Conservation (phyloP, 2,797 vertebrate species). For the Sciurus vulgaris region DNA sequence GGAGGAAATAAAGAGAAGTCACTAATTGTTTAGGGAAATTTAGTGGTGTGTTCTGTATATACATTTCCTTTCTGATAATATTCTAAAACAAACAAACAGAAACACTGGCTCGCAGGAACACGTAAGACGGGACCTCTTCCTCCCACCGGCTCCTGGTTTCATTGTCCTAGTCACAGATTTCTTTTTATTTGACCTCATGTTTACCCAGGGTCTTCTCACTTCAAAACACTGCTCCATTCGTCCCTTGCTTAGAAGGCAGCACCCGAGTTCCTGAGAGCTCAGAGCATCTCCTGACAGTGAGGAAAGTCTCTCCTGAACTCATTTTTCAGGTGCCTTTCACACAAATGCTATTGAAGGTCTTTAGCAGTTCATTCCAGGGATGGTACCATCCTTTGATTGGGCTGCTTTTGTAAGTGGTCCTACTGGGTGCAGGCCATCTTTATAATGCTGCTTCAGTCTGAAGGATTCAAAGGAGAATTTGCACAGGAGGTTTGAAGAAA, state of each 20-base stretch:
- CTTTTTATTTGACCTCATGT: constrained; percentile 56
- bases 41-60: not conserved
- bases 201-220: constrained; percentile 52
- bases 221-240: constrained; percentile 16
- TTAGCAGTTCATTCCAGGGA: constrained; percentile 70
- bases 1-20: constrained; percentile 31
- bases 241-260: constrained; percentile 54
- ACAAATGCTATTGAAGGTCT: constrained; percentile 58
- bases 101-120: not conserved
- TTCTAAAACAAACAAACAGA: not conserved
- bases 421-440: constrained; percentile 42
- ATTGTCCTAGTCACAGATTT: not conserved
- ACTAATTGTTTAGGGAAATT: not conserved
- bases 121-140: not conserved
- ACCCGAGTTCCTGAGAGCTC: constrained; percentile 16
- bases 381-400: constrained; percentile 63
- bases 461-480: not conserved
- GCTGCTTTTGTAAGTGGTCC: constrained; percentile 71
- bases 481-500: not conserved
- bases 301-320: constrained; percentile 41
- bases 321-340: not conserved
- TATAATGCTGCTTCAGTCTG: not conserved
- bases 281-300: constrained; percentile 2
- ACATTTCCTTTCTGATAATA: not conserved
- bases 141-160: not conserved